Evolutionary conservation across 1,140 invertebrate genomes (phyloP), one percentile per base, ranked within the genome.

Genomic region (Anastrepha obliqua): DNA sequence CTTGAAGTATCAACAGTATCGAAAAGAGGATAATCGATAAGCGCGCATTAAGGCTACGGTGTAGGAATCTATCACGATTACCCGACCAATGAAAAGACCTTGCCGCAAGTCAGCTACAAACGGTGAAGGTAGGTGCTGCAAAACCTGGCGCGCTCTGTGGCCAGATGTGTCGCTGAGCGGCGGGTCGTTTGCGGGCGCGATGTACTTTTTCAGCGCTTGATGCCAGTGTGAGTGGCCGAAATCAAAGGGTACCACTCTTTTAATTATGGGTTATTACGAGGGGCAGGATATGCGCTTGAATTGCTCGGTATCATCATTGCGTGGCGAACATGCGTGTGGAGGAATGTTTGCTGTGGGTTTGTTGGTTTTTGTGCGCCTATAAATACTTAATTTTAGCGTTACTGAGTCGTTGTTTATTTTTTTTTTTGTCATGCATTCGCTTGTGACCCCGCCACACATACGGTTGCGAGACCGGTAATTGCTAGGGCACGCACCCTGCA

Each of bases 11-110:
- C 86, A 60, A 87, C n/a, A 15, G 44, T 3, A 65, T 55, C 64
- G 65, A 7, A 39, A 87, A 87, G 47, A 59, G 87, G 70, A 85
- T 85, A 85, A 85, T 85, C 87, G 87, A 87, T 87, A 87, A 87
- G 55, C 74, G 42, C 42, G 42, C 70, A 85, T 47, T 67, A 47
- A 65, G 42, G 86, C 29, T 60, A 11, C 17, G 55, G 74, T 9
- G 8, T 81, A 20, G 47, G 47, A 58, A 55, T 81, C 74, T 58
- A 86, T 86, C 86, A 87, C 86, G 64, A 67, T 67, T 87, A n/a
- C 85, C 29, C 15, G 58, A 65, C 42, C 15, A 67, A 55, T 39
- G 55, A 74, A 67, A 85, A 87, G 87, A 87, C 87, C 87, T 87
- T 87, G 87, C 87, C 87, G 67, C 55, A 42, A 74, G 87, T 81